Evolutionary conservation across 1,140 invertebrate genomes (phyloP).

Genomic region (Calephelis virginiensis): DNA sequence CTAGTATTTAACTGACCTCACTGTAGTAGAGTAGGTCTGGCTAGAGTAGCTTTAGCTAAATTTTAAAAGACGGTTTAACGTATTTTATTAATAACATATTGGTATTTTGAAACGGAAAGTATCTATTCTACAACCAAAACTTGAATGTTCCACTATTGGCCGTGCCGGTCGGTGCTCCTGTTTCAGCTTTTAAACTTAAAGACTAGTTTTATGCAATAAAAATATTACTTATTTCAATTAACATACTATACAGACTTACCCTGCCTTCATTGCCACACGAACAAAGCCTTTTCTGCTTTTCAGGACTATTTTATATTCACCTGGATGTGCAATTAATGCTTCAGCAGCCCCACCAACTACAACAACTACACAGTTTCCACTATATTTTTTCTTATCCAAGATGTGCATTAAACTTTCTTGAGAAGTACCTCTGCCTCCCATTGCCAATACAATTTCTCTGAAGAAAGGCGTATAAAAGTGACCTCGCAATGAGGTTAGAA

Average conservation of each 20-base stretch:
- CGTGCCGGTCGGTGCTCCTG: too few species aligned
- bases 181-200: too few species aligned
- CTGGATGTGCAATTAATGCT: conserved; percentile 85
- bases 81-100: too few species aligned
- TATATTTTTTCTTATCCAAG: conserved; percentile 62
- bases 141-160: too few species aligned
- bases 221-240: too few species aligned
- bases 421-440: conserved; percentile 82
- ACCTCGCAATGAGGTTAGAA: conserved; percentile 86
- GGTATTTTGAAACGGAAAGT: too few species aligned
- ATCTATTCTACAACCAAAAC: too few species aligned
- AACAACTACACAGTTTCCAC: conserved; percentile 82
- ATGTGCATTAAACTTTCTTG: conserved; percentile 77
- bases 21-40: too few species aligned
- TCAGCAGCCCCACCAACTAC: conserved; percentile 92
- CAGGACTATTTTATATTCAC: conserved; percentile 84
- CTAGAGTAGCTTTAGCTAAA: too few species aligned
- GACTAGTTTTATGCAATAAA: too few species aligned
- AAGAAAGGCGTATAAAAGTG: conserved; percentile 92
- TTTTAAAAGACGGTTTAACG: too few species aligned
- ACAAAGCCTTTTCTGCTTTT: conserved; percentile 90
- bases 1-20: too few species aligned
- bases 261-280: conserved; percentile 87
- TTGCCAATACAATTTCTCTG: conserved; percentile 83
- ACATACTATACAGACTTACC: conserved; percentile 77